Percentiles rank a stretch among this genome's conserved stretches.
Evolutionary conservation across 2,113 vertebrate genomes (phyloP).

Genomic region (Emydocephalus ijimae): DNA sequence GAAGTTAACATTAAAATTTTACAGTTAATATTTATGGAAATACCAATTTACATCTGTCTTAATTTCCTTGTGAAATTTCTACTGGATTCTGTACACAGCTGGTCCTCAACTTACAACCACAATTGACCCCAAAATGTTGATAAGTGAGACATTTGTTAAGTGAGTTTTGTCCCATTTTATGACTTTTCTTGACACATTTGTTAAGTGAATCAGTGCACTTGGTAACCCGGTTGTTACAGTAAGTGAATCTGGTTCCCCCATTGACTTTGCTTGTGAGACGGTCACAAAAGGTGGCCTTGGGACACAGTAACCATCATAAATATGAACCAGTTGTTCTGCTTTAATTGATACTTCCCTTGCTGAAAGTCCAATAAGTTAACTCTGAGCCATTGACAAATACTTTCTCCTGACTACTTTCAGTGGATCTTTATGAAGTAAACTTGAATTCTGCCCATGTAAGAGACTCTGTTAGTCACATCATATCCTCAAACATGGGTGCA

Average conservation of each 20-base stretch:
- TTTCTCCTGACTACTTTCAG: neutral
- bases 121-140: neutral
- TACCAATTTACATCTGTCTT: neutral
- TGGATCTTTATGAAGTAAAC: neutral
- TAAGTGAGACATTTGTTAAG: neutral
- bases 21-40: neutral
- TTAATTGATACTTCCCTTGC: neutral
- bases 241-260: neutral
- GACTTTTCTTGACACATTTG: neutral
- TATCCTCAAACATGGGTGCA: neutral
- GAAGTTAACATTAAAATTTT: neutral
- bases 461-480: neutral
- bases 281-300: neutral
- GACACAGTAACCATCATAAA: neutral
- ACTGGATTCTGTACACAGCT: neutral
- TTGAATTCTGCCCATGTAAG: neutral
- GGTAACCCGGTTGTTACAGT: neutral
- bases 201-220: neutral
- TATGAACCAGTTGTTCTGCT: neutral
- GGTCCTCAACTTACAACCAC: neutral
- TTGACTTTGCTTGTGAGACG: neutral
- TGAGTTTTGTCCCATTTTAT: neutral
- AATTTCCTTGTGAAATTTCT: neutral
- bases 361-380: neutral
- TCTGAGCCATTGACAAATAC: neutral